Evolutionary conservation across 2,888 invertebrate species (phyloP), one percentile per base, ranked within the genome.

Genomic region (Chymomyza fuscimana): DNA sequence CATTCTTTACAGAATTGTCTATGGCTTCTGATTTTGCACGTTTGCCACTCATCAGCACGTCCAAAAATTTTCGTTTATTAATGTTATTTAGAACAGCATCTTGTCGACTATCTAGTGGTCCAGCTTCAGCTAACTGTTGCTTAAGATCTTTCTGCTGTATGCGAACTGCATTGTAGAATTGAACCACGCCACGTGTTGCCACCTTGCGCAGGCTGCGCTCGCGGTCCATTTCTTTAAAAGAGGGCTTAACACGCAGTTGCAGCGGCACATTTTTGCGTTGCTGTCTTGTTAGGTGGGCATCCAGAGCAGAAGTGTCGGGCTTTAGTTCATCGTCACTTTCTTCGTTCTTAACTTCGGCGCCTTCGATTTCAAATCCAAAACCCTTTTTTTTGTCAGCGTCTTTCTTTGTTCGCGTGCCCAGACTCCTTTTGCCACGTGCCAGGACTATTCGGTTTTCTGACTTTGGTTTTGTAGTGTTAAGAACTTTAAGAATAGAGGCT

Each of bases 101-200:
- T 86, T 95, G 94, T 87, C 95, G 96, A 32, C 95, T 93, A 90
- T 96, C 96, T 50, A 96, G 93, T 25, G 95, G 93, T n/a, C 96
- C 95, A 73, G 94, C 95, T 81, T 95, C 93, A 65, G 94, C 92
- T 64, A 97, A 90, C 91, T 96, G 95, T 69, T 93, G 93, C 59
- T 94, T 94, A 63, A 97, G 92, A 67, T 94, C 94, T 90, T 95
- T 96, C 91, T 98, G 97, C 91, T 98, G 97, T 81, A 95, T 94
- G 84, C 94, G 94, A 0, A 98, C 97, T 46, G 97, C 96, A 93
- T 98, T 98, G 87, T 98, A 98, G 74, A 98, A 92, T 89, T 98
- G 97, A 0, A 98, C 97, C 0, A 98, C 97, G 87, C 98, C 98
- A 90, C 96, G 96, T 51, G 97, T 98, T 10, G 97, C 97, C 83